Evolutionary conservation across 2,888 invertebrate genomes (phyloP), one percentile per base, ranked within the genome.

Genomic region (Caenorhabditis auriculariae): DNA sequence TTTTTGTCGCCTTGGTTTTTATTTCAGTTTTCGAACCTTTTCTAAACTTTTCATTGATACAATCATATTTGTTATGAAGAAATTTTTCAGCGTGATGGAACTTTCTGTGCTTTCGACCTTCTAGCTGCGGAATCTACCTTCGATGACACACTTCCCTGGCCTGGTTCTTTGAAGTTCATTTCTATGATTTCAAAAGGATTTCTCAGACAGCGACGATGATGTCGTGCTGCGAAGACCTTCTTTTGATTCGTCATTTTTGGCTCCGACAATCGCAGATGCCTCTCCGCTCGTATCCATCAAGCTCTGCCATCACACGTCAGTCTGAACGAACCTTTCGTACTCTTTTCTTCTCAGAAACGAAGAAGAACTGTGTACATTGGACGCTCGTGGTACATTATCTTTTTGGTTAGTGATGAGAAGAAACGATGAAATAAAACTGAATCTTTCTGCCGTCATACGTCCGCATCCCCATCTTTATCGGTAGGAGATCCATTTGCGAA

Each of bases 211-310:
- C 6, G 50, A 50, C 27, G 39, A 46, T 7, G 44, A 61, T 35
- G 51, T 61, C n/a, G 61, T 50, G 28, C 58, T 62, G 4, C 57
- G 62, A 6, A 54, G 43, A 9, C 62, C 62, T 3, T 39, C 62
- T 15, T 62, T 62, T 29, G 62, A 62, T 47, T 62, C 62, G 2
- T 62, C 62, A 0, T 62, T 58, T 47, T 27, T 58, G 5, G 54
- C 52, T 4, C 51, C 54, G 15, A 62, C 62, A 4, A 46, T 62
- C 19, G 51, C 62, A 7, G 58, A 58, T 29, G 62, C 62, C 9
- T 53, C 54, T n/a, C 54, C 62, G 7, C 46, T 62, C n/a, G 23
- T 58, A n/a, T n/a, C n/a, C n/a, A n/a, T n/a, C n/a, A n/a, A n/a
- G n/a, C n/a, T n/a, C n/a, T n/a, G n/a, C n/a, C n/a, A n/a, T n/a